These are phyloP conservation scores for Drosophila navojoa DNA, from an alignment of 1,140 invertebrate species.

Conservation along the genomic window DNA sequence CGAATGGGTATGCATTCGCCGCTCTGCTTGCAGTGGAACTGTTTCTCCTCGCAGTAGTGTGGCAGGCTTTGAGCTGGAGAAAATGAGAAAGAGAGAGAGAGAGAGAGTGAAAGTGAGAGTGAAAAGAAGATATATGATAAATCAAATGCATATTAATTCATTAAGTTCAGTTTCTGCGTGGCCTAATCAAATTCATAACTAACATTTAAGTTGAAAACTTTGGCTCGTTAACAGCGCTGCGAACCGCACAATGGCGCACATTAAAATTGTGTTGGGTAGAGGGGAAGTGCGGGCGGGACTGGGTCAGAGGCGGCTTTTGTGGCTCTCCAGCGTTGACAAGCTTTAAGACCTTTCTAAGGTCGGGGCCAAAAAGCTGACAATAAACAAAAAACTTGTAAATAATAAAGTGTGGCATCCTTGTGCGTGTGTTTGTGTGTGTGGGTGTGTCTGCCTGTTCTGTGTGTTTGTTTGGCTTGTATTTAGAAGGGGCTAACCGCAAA, in stretches of 20 bases:
- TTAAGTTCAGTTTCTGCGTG: slow-evolving; percentile 59
- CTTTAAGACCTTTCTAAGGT: slow-evolving; percentile 73
- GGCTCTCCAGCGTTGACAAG: slow-evolving; percentile 59
- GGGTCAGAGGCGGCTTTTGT: not conserved
- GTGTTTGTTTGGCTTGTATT: slow-evolving; percentile 16
- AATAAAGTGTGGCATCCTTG: slow-evolving; percentile 55
- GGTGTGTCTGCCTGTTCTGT: slow-evolving; percentile 26
- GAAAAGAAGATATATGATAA: slow-evolving; percentile 9
- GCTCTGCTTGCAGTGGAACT: slow-evolving; percentile 89
- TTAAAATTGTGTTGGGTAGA: not conserved
- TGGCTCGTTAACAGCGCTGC: slow-evolving; percentile 65
- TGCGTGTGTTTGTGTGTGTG: slow-evolving; percentile 16
- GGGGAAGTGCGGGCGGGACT: not conserved
- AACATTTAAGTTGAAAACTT: slow-evolving; percentile 81
- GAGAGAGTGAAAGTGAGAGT: not conserved
- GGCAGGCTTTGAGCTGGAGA: slow-evolving; percentile 68
- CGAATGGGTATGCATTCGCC: slow-evolving; percentile 92
- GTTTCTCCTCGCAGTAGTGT: slow-evolving; percentile 86
- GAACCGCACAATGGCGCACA: slow-evolving; percentile 34
- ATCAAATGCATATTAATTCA: slow-evolving; percentile 79
- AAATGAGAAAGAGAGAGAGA: slow-evolving; percentile 1
- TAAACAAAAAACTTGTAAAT: slow-evolving; percentile 79
- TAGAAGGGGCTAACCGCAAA: slow-evolving; percentile 58
- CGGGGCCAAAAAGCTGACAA: slow-evolving; percentile 69
- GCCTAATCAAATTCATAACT: slow-evolving; percentile 79